Evolutionary conservation across 2,797 vertebrate genomes (phyloP).

Genomic region (Telmatherina bonti): DNA sequence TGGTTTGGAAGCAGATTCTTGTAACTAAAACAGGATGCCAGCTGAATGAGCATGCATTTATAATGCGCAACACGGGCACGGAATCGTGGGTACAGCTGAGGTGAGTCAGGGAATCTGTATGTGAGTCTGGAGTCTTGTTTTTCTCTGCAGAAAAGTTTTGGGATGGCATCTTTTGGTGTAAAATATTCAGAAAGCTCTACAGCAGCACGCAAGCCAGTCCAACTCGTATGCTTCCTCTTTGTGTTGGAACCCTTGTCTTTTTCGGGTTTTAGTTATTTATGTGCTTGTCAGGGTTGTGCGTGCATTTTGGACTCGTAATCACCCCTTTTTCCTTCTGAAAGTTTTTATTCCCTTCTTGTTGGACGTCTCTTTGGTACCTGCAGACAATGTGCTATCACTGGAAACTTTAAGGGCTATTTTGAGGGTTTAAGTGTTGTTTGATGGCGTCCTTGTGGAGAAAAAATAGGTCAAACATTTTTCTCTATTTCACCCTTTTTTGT

Average conservation of each 20-base stretch:
- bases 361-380: constrained; percentile 6
- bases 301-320: neutral
- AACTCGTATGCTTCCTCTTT: neutral
- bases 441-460: constrained; percentile 17
- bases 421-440: constrained; percentile 7
- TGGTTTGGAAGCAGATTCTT: neutral
- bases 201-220: constrained; percentile 3
- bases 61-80: constrained; percentile 12
- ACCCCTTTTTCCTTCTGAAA: neutral
- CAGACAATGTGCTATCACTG: neutral
- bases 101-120: constrained; percentile 25
- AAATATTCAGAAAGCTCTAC: constrained; percentile 58
- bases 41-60: constrained; percentile 4
- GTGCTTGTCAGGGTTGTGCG: neutral
- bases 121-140: neutral
- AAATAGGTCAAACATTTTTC: constrained; percentile 38
- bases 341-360: neutral
- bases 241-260: neutral
- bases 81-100: neutral
- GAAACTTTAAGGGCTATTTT: constrained; percentile 16
- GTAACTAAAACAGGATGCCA: constrained; percentile 5
- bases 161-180: constrained; percentile 30
- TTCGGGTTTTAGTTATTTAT: neutral
- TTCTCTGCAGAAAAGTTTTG: constrained; percentile 15
- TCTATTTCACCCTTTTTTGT: neutral